phyloP scores from a whole-genome alignment of 2,113 vertebrate genomes.

The Xenus cinereus region DNA sequence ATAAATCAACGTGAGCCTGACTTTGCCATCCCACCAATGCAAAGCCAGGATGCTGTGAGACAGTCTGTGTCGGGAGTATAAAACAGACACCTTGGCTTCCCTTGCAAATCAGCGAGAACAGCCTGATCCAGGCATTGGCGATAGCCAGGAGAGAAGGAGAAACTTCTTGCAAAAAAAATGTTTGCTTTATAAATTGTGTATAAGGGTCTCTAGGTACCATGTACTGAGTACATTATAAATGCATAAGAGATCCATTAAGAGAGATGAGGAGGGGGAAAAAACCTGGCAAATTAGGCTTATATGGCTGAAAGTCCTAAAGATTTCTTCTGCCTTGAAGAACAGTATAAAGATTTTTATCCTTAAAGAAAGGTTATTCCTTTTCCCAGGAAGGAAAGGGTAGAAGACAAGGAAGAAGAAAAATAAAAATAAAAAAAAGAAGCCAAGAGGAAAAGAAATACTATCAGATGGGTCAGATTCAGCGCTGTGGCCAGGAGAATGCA shows the following conservation, averaged over 20 bases:
- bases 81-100: background rate
- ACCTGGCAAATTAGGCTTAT: background rate
- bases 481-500: background rate
- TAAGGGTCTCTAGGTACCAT: background rate
- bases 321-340: conserved; percentile 13
- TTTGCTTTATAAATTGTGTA: conserved; percentile 50
- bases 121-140: background rate
- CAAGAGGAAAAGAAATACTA: background rate
- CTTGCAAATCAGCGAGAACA: background rate
- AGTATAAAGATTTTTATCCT: background rate
- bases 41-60: background rate
- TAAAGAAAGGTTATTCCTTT: conserved; percentile 7
- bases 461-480: background rate
- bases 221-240: conserved; percentile 39
- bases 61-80: background rate
- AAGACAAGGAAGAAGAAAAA: background rate
- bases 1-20: background rate
- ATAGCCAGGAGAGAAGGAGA: background rate
- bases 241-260: conserved; percentile 49
- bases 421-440: background rate
- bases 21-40: background rate
- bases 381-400: background rate
- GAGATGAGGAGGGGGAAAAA: background rate
- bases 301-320: conserved; percentile 37
- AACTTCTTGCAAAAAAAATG: background rate